These are phyloP conservation scores for Cydia splendana DNA, from an alignment of 1,140 invertebrate genomes.

Conservation along the genomic window DNA sequence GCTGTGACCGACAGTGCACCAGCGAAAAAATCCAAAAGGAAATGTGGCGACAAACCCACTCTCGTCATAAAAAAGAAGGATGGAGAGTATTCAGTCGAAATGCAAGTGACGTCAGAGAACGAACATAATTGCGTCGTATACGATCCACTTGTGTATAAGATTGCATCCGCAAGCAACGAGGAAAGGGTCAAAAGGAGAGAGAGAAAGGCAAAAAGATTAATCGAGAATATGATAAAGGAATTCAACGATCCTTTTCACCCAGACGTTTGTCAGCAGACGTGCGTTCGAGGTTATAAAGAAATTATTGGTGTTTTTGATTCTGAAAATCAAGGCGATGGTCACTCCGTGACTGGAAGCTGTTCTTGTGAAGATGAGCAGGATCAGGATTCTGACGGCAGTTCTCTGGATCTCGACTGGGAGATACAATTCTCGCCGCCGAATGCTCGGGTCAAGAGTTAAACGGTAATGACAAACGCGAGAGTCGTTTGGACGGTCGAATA, in stretches of 20 bases:
- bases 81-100: constrained; percentile 60
- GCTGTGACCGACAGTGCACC: constrained; percentile 39
- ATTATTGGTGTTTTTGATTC: constrained; percentile 43
- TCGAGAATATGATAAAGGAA: constrained; percentile 46
- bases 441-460: constrained; percentile 24
- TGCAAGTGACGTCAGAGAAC: constrained; percentile 47
- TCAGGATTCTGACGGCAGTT: constrained; percentile 50
- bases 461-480: not conserved
- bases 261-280: constrained; percentile 54
- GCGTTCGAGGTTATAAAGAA: constrained; percentile 52
- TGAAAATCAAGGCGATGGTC: constrained; percentile 21
- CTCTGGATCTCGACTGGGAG: constrained; percentile 67
- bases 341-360: constrained; percentile 36
- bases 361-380: constrained; percentile 36
- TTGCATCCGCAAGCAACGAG: constrained; percentile 54
- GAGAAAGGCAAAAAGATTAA: constrained; percentile 43
- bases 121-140: constrained; percentile 38
- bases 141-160: constrained; percentile 59
- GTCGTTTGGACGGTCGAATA: too few relatives aligned
- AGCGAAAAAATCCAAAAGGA: constrained; percentile 53
- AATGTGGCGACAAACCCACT: constrained; percentile 55
- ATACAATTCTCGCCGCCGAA: constrained; percentile 64
- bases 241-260: constrained; percentile 49
- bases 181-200: constrained; percentile 49
- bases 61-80: constrained; percentile 58